Conservation (phyloP, 2,797 vertebrate genomes). For the Psittacula echo region DNA sequence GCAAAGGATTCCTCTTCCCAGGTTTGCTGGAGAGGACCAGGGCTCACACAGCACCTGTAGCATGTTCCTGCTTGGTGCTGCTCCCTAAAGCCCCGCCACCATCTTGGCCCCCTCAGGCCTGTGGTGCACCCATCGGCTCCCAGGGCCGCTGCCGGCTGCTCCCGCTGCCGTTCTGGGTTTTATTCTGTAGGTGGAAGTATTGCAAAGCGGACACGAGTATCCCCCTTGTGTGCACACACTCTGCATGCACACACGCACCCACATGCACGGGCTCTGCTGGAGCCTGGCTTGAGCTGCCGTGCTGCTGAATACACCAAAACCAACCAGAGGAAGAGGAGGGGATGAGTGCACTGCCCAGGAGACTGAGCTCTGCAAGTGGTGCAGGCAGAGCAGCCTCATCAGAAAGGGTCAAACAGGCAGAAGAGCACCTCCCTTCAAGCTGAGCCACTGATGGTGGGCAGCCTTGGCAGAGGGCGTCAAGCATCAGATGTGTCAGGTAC, state of each 20-base stretch:
- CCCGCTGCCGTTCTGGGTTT: not conserved
- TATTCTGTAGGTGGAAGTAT: conserved; percentile 47
- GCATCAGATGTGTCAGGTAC: rapidly evolving
- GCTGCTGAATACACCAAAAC: rapidly evolving
- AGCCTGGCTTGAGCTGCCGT: not conserved
- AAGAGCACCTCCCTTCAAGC: rapidly evolving
- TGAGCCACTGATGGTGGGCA: not conserved
- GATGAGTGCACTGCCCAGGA: not conserved
- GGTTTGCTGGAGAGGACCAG: not conserved
- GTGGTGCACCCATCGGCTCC: not conserved
- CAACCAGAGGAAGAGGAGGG: too few relatives aligned
- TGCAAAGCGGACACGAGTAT: not conserved
- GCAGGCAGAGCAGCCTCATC: not conserved
- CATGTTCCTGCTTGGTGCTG: rapidly evolving
- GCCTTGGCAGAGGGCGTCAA: not conserved
- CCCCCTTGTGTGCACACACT: not conserved
- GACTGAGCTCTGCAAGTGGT: not conserved
- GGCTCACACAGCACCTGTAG: not conserved
- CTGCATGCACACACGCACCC: rapidly evolving
- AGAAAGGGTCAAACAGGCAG: not conserved
- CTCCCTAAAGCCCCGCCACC: not conserved
- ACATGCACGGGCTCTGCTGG: not conserved
- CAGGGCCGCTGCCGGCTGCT: not conserved
- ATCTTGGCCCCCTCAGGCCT: not conserved
- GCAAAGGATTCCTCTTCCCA: not conserved